Conservation (phyloP, 2,113 vertebrate species). For the Corythornis vintsioides region DNA sequence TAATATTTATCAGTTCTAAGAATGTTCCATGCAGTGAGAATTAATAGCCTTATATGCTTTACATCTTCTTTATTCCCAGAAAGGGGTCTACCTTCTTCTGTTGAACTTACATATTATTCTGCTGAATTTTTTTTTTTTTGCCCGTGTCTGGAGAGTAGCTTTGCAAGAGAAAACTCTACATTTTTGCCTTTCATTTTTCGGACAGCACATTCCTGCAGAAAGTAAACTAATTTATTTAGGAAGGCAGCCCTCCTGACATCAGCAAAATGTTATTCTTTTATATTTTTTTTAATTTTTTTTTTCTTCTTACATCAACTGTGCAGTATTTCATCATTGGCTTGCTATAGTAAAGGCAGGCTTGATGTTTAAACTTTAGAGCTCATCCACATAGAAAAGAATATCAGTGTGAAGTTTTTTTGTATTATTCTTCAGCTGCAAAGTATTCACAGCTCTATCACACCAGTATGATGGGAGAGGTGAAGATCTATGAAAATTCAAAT, state of each 20-base stretch:
- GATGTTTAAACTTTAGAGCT: neutral
- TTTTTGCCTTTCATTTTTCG: neutral
- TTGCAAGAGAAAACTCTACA: neutral
- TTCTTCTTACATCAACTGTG: neutral
- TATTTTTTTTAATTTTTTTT: neutral
- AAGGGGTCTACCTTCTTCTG: neutral
- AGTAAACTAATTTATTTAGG: neutral
- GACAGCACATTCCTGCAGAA: neutral
- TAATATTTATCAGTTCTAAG: neutral
- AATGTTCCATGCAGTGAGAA: neutral
- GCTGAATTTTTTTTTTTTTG: neutral
- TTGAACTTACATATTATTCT: neutral
- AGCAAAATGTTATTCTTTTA: neutral
- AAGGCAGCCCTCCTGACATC: neutral
- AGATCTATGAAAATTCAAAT: neutral
- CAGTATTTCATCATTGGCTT: neutral
- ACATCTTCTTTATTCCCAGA: neutral
- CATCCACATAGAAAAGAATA: neutral
- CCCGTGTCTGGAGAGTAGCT: neutral
- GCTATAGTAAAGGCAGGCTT: neutral
- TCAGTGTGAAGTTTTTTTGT: neutral
- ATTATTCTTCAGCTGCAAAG: neutral
- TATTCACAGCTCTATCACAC: neutral
- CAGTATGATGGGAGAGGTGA: neutral
- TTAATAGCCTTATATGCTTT: neutral